Conservation (phyloP, 1,140 invertebrate genomes). For the Leptopilina clavipes region DNA sequence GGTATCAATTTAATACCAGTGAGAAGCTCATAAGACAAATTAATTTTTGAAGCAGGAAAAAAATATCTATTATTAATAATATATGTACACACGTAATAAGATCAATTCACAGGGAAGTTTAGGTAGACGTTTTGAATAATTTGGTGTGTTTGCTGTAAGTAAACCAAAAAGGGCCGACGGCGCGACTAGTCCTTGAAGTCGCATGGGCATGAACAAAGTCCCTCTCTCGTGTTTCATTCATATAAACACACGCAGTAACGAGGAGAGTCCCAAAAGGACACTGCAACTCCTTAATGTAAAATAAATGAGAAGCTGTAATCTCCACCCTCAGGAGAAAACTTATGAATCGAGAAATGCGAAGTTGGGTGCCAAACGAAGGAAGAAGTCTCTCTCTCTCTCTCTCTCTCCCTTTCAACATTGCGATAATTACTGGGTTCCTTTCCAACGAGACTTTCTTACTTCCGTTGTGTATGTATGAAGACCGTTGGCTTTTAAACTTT, state of each 20-base stretch:
- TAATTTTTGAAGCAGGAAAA: too few relatives aligned
- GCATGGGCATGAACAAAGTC: slow-evolving; percentile 57
- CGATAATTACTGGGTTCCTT: slow-evolving; percentile 16
- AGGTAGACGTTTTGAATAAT: slow-evolving; percentile 66
- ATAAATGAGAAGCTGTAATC: slow-evolving; percentile 49
- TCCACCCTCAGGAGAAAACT: slow-evolving; percentile 28
- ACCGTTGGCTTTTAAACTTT: too few relatives aligned
- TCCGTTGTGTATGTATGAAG: too few relatives aligned
- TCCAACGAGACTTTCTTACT: neutral
- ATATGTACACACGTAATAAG: slow-evolving; percentile 51
- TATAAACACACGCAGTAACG: slow-evolving; percentile 48
- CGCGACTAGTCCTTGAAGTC: slow-evolving; percentile 33
- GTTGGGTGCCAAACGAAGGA: neutral
- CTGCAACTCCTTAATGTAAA: slow-evolving; percentile 56
- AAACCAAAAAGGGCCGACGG: slow-evolving; percentile 49
- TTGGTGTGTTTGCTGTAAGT: slow-evolving; percentile 64
- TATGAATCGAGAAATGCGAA: slow-evolving; percentile 1
- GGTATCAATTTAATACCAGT: too few relatives aligned
- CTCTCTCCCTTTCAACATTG: neutral
- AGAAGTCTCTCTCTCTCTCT: too few relatives aligned
- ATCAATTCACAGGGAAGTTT: slow-evolving; percentile 65
- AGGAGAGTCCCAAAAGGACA: slow-evolving; percentile 51
- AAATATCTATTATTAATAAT: too few relatives aligned
- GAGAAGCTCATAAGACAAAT: too few relatives aligned
- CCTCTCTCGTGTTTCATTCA: slow-evolving; percentile 64